Base-by-base conservation (phyloP, 2,888 invertebrate genomes). In the Zygothrica quintamaculata region DNA sequence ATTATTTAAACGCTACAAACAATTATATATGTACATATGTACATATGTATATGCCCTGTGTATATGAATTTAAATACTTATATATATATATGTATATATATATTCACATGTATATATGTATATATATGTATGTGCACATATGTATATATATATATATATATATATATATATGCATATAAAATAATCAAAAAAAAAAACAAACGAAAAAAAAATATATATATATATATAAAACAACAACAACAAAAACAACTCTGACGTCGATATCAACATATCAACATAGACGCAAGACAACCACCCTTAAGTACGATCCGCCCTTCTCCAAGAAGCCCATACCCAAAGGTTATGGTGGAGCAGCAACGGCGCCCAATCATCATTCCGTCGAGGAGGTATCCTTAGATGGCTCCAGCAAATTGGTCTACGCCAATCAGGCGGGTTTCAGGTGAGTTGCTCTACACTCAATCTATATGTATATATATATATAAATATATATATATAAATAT, bases 271-370 rank as follows among this genome's bases (percentile, higher is more conserved):
- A 47, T 40, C 50, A 43, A 56, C 59, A 90, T 92, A 95, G 95
- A 95, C 95, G 96, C 93, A 96, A 96, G 94, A 96, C 96, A 90
- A 95, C 96, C 79, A 93, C 96, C 91, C 95, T 95, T 91, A 96
- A 96, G 92, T 96, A 96, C 92, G 96, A 97, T 92, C 95, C 95
- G 87, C 96, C 96, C 57, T 96, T 96, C 92, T 93, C 93, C 90
- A 96, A 96, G 93, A 96, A 96, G 90, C 95, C 96, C 44, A 94
- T 94, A 80, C 93, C 94, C 82, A 95, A 93, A 91, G 95, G 94
- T 91, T 93, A 93, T 31, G 92, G 92, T 8, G 93, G 93, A 4
- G 93, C 94, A 56, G 92, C 92, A 13, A 92, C 92, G 8, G 93
- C 94, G 56, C 92, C 94, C 44, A 93, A 93, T 74, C 95, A 95